Evolutionary conservation across 2,888 invertebrate species (phyloP).

Genomic region (Odontomyia ornata): DNA sequence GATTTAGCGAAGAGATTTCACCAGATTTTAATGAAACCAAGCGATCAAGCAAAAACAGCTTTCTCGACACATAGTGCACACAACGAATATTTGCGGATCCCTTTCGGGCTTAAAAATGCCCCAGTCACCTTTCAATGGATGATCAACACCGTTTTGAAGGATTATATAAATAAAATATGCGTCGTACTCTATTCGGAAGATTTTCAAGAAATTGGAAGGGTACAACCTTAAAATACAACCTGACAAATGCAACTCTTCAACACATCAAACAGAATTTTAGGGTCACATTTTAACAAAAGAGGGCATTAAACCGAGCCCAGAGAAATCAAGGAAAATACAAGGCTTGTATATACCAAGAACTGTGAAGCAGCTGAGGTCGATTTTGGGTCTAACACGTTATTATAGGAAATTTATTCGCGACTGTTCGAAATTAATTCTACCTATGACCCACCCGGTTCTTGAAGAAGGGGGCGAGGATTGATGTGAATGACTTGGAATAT

Average conservation of each 20-base stretch:
- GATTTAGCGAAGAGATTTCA: constrained; percentile 49
- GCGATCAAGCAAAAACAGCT: constrained; percentile 32
- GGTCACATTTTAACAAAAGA: constrained; percentile 39
- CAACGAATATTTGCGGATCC: constrained; percentile 36
- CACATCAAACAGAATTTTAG: constrained; percentile 30
- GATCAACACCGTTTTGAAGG: constrained; percentile 49
- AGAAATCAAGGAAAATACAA: constrained; percentile 17
- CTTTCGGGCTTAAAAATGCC: constrained; percentile 43
- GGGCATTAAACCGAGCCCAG: constrained; percentile 41
- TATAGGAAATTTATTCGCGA: constrained; percentile 38
- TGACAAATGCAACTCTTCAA: constrained; percentile 39
- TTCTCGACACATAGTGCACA: constrained; percentile 34
- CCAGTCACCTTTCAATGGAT: constrained; percentile 37
- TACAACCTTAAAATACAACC: constrained; percentile 30
- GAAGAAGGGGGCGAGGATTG: constrained; percentile 31
- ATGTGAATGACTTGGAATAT: constrained; percentile 49
- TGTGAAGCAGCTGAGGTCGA: constrained; percentile 22
- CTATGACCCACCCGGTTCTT: constrained; percentile 35
- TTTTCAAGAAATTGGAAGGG: constrained; percentile 52
- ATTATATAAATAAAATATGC: constrained; percentile 52
- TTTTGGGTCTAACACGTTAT: constrained; percentile 39
- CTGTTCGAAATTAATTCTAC: constrained; percentile 21
- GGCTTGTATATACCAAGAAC: constrained; percentile 40
- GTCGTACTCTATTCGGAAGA: constrained; percentile 48
- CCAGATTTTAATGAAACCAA: constrained; percentile 30